Evolutionary conservation across 2,888 invertebrate genomes (phyloP).

Genomic region (Schrankia costaestrigalis): DNA sequence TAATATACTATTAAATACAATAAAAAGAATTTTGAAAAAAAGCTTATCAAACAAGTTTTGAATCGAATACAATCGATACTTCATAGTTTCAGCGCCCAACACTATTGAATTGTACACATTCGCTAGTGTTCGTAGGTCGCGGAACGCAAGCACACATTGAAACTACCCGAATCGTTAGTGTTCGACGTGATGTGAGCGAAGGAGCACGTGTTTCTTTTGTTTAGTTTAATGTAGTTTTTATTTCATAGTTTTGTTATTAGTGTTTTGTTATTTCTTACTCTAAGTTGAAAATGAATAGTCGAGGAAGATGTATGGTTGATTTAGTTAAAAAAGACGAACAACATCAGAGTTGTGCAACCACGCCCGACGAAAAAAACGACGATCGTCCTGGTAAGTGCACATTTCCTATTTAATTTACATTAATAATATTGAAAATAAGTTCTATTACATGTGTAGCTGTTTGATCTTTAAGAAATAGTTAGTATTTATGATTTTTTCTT

Average conservation of each 20-base stretch:
- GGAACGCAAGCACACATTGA: background rate
- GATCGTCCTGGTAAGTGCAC: slow-evolving; percentile 1
- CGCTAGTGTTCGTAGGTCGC: background rate
- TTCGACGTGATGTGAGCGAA: slow-evolving; percentile 2
- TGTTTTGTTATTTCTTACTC: slow-evolving; percentile 2
- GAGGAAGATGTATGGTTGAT: slow-evolving; percentile 3
- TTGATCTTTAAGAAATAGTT: background rate
- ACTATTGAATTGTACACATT: background rate
- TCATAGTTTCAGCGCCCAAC: background rate
- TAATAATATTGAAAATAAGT: background rate
- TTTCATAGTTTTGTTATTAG: slow-evolving; percentile 1
- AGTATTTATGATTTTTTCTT: background rate
- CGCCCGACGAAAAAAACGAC: background rate
- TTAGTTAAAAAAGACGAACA: background rate
- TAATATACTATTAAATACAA: too few species aligned
- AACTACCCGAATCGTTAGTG: slow-evolving; percentile 1
- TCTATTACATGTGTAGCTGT: background rate
- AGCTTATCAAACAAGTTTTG: background rate
- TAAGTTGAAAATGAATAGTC: slow-evolving; percentile 2
- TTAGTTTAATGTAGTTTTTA: slow-evolving; percentile 1
- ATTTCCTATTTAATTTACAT: background rate
- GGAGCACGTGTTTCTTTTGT: background rate
- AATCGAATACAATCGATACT: slow-evolving; percentile 1
- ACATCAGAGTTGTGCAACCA: background rate
- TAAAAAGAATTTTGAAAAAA: background rate